These are phyloP conservation scores for Lacanobia wlatinum DNA, from an alignment of 2,888 invertebrate genomes.

Conservation along the genomic window DNA sequence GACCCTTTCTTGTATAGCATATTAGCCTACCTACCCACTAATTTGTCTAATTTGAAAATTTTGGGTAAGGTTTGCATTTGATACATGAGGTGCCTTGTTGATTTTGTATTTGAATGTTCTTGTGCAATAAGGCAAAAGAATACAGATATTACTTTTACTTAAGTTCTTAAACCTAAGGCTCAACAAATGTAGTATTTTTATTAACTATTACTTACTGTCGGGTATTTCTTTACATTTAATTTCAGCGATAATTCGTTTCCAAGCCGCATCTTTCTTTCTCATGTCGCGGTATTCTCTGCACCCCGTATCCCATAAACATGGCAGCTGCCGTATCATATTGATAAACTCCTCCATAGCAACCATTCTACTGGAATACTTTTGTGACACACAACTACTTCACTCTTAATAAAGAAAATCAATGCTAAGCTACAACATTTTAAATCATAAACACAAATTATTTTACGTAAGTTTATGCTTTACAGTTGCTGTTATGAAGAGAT, in stretches of 20 bases:
- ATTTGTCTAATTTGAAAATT: too few species aligned
- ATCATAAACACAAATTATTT: conserved; percentile 8
- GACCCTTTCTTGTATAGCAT: too few species aligned
- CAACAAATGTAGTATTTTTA: neutral
- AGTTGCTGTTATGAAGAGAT: neutral
- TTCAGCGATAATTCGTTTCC: conserved; percentile 64
- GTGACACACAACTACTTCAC: neutral
- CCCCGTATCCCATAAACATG: conserved; percentile 65
- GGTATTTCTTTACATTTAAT: conserved; percentile 62
- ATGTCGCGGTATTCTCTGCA: conserved; percentile 64
- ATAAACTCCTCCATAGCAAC: conserved; percentile 61
- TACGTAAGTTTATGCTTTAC: conserved; percentile 6
- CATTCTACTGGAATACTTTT: neutral
- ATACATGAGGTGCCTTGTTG: too few species aligned
- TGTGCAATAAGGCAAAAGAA: too few species aligned
- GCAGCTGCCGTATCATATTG: conserved; percentile 58
- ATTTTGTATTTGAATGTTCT: too few species aligned
- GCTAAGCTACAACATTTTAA: conserved; percentile 6
- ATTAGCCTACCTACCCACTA: too few species aligned
- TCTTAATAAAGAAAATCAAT: neutral
- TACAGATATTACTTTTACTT: too few species aligned
- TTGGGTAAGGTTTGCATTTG: too few species aligned
- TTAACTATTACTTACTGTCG: conserved; percentile 51
- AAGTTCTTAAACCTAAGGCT: neutral
- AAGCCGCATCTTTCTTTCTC: conserved; percentile 62